These are phyloP conservation scores for Metopia argyrocephala DNA, from an alignment of 2,888 invertebrate genomes.

Conservation along the genomic window DNA sequence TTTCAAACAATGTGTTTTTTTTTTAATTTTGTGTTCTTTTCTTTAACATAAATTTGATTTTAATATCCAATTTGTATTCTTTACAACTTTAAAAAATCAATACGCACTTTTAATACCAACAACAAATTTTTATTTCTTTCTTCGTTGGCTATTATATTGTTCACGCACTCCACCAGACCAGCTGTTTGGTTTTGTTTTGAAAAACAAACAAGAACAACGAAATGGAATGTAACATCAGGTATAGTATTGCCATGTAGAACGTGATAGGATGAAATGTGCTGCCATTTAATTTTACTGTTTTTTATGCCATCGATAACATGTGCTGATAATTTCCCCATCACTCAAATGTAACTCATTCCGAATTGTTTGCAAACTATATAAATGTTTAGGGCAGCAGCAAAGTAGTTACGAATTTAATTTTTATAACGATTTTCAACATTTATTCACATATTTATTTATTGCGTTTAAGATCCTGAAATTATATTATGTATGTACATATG, in stretches of 20 bases:
- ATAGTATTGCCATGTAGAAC: neutral
- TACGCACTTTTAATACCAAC: constrained; percentile 43
- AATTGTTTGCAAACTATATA: too few species aligned
- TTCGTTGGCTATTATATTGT: neutral
- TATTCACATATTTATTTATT: too few species aligned
- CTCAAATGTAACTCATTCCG: too few species aligned
- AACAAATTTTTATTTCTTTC: constrained; percentile 21
- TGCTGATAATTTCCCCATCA: too few species aligned
- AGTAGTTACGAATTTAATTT: too few species aligned
- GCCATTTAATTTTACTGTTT: too few species aligned
- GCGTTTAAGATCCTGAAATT: too few species aligned
- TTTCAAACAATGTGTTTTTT: constrained; percentile 16
- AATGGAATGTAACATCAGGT: neutral
- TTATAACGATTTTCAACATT: too few species aligned
- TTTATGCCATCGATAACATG: too few species aligned
- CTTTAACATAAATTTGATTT: neutral
- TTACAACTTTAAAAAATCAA: constrained; percentile 49
- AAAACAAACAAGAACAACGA: neutral
- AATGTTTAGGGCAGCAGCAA: too few species aligned
- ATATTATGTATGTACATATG: too few species aligned
- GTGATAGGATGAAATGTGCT: too few species aligned
- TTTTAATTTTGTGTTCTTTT: neutral
- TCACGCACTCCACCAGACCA: constrained; percentile 14
- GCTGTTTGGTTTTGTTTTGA: constrained; percentile 35
- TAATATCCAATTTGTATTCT: constrained; percentile 18